Conservation (phyloP, 2,797 vertebrate genomes). For the Danio aesculapii region DNA sequence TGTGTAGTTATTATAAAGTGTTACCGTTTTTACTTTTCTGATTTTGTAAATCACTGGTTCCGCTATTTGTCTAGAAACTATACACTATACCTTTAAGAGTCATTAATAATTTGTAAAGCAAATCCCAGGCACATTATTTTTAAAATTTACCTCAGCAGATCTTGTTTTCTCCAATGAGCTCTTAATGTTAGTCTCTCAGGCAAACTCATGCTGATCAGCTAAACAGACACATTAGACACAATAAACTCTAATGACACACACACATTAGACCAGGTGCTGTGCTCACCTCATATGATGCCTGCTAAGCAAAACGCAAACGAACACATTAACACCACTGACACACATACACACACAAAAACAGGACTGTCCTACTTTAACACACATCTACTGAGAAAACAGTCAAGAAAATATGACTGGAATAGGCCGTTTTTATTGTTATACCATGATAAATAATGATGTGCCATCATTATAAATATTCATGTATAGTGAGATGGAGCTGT, state of each 20-base stretch:
- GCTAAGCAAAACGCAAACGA: slow-evolving; percentile 41
- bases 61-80: background rate
- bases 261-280: slow-evolving; percentile 49
- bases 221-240: slow-evolving; percentile 29
- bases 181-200: slow-evolving; percentile 26
- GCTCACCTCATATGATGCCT: slow-evolving; percentile 31
- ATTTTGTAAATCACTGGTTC: background rate
- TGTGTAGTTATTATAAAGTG: too few species aligned
- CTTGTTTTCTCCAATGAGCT: slow-evolving; percentile 14
- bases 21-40: background rate
- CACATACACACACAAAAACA: background rate
- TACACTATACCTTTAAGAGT: background rate
- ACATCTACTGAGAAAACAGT: slow-evolving; percentile 1
- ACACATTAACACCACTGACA: background rate
- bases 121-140: background rate
- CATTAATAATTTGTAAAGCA: background rate
- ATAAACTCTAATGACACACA: slow-evolving; percentile 20
- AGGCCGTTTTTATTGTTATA: slow-evolving; percentile 22
- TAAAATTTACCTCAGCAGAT: slow-evolving; percentile 38
- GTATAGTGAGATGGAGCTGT: slow-evolving; percentile 51
- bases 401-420: slow-evolving; percentile 38
- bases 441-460: slow-evolving; percentile 30
- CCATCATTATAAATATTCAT: slow-evolving; percentile 54
- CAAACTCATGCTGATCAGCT: slow-evolving; percentile 45
- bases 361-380: slow-evolving; percentile 28